A percentile compares a stretch with the other conserved stretches of the same genome.
phyloP scores from a whole-genome alignment of 2,888 invertebrate genomes.

The Dryococelus australis region DNA sequence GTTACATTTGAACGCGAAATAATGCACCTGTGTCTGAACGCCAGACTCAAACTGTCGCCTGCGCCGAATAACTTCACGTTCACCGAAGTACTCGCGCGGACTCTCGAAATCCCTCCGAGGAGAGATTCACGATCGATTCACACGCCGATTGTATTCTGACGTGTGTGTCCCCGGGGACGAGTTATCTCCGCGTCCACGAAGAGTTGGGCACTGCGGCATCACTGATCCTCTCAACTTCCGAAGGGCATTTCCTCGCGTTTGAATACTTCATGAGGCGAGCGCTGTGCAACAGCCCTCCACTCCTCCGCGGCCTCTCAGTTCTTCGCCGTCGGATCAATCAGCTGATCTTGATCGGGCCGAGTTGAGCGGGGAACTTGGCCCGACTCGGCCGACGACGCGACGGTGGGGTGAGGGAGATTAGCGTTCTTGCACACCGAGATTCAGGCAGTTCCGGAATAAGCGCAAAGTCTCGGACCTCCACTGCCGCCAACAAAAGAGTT shows the following conservation, averaged over 20 bases:
- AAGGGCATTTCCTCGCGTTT: neutral
- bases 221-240: neutral
- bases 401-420: too few species aligned
- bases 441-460: too few species aligned
- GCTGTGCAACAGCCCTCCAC: neutral
- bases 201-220: neutral
- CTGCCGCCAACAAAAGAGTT: too few species aligned
- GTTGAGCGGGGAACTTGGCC: neutral
- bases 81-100: too few species aligned
- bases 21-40: too few species aligned
- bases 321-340: conserved; percentile 7
- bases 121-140: neutral
- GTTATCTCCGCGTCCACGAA: neutral
- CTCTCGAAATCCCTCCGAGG: neutral
- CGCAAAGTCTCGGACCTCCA: too few species aligned
- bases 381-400: neutral
- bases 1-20: too few species aligned
- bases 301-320: neutral
- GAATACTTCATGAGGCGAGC: conserved; percentile 10
- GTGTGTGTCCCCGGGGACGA: neutral
- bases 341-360: neutral
- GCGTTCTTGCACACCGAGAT: too few species aligned
- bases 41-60: too few species aligned
- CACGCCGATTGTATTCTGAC: neutral
- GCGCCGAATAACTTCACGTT: too few species aligned